phyloP scores from a whole-genome alignment of 2,113 vertebrate genomes.

The Maccullochella peelii region DNA sequence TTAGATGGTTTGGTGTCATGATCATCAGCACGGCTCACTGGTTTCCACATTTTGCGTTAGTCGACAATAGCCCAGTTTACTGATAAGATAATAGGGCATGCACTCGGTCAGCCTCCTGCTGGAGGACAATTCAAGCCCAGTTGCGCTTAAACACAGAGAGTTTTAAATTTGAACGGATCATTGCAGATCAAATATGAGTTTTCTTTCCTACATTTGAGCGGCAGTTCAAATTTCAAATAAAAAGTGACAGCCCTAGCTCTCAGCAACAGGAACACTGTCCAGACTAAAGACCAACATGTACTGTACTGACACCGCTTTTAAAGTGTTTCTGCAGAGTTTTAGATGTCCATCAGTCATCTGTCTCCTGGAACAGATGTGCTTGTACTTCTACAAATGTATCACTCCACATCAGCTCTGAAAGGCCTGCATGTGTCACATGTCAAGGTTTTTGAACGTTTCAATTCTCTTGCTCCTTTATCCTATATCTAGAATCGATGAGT shows the following conservation, averaged over 20 bases:
- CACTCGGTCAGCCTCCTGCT: neutral
- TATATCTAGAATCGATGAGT: neutral
- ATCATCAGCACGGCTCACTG: too few species aligned
- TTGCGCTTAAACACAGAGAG: too few species aligned
- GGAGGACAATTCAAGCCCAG: neutral
- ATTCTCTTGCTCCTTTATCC: neutral
- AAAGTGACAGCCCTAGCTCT: neutral
- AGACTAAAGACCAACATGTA: slow-evolving; percentile 20
- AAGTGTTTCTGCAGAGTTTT: slow-evolving; percentile 8
- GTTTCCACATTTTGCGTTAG: too few species aligned
- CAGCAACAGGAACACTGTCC: slow-evolving; percentile 12
- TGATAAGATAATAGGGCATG: too few species aligned
- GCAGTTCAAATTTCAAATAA: neutral
- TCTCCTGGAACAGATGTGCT: slow-evolving; percentile 16
- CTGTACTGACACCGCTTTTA: neutral
- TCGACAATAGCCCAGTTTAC: too few species aligned
- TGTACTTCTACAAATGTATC: slow-evolving; percentile 1
- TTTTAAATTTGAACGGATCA: neutral
- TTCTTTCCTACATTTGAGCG: neutral
- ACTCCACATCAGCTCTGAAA: slow-evolving; percentile 24
- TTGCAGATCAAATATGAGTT: neutral
- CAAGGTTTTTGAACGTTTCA: neutral
- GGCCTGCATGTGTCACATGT: slow-evolving; percentile 9
- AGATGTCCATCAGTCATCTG: slow-evolving; percentile 29
- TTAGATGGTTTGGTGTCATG: too few species aligned